phyloP scores from a whole-genome alignment of 2,113 vertebrate genomes.

The Ciconia stormi region DNA sequence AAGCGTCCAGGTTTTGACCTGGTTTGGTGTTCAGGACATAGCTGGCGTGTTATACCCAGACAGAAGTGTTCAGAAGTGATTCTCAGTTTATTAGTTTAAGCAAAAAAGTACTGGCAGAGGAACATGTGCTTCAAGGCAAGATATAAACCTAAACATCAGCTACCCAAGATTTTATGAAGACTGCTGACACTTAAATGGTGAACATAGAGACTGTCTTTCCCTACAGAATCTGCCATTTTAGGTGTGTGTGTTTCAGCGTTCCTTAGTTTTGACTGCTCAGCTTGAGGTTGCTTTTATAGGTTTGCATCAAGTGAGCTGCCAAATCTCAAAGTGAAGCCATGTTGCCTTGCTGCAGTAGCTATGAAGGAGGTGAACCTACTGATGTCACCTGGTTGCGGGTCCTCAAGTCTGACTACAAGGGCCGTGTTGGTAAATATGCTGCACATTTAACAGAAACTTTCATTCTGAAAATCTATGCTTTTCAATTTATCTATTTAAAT shows the following conservation, averaged over 20 bases:
- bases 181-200: neutral
- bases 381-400: neutral
- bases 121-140: neutral
- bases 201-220: neutral
- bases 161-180: neutral
- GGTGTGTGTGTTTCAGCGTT: neutral
- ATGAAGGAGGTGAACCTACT: neutral
- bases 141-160: neutral
- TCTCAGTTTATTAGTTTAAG: neutral
- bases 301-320: neutral
- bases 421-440: neutral
- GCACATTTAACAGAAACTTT: neutral
- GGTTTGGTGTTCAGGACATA: neutral
- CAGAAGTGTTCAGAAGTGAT: neutral
- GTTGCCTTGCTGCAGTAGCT: neutral
- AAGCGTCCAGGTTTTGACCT: neutral
- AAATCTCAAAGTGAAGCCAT: neutral
- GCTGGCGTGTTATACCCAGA: neutral
- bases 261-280: neutral
- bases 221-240: neutral
- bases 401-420: neutral
- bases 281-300: neutral
- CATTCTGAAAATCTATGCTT: neutral
- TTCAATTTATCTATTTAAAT: neutral
- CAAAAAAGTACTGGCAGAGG: neutral